A percentile compares a stretch with the other conserved stretches of the same genome.
Conservation (phyloP, 2,888 invertebrate species). For the Orthosia gracilis region DNA sequence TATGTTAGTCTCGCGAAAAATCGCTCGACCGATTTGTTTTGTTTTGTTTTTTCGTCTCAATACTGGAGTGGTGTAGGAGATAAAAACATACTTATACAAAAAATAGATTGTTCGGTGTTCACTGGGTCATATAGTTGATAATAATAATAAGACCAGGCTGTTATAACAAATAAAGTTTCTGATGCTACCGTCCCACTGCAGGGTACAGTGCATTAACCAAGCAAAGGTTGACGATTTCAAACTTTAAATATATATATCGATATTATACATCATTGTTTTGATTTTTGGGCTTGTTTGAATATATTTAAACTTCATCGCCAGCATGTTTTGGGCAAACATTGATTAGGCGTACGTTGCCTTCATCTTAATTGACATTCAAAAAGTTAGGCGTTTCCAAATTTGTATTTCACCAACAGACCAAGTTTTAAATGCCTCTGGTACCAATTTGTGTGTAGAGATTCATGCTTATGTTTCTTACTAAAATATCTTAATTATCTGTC, state of each 20-base stretch:
- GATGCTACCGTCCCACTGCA: too few species aligned
- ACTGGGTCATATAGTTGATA: too few species aligned
- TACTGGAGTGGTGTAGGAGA: too few species aligned
- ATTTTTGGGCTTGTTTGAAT: slow-evolving; percentile 7
- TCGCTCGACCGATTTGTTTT: too few species aligned
- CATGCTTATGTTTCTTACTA: slow-evolving; percentile 3
- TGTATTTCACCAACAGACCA: slow-evolving; percentile 7
- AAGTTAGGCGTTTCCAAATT: slow-evolving; percentile 11
- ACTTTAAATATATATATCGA: neutral
- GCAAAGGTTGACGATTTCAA: too few species aligned
- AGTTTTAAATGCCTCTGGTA: slow-evolving; percentile 13
- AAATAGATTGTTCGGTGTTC: too few species aligned
- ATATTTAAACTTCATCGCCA: slow-evolving; percentile 28
- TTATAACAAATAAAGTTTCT: too few species aligned
- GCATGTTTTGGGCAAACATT: slow-evolving; percentile 16
- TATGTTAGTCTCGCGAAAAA: too few species aligned
- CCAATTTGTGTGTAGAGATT: slow-evolving; percentile 17
- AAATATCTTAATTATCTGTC: neutral
- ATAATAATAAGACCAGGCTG: too few species aligned
- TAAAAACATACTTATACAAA: too few species aligned
- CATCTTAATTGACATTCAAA: slow-evolving; percentile 24
- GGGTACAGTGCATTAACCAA: too few species aligned
- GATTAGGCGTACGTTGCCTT: neutral
- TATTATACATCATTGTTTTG: slow-evolving; percentile 4
- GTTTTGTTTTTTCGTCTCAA: neutral